Evolutionary conservation across 2,113 vertebrate species (phyloP).

Genomic region (Coturnix japonica): DNA sequence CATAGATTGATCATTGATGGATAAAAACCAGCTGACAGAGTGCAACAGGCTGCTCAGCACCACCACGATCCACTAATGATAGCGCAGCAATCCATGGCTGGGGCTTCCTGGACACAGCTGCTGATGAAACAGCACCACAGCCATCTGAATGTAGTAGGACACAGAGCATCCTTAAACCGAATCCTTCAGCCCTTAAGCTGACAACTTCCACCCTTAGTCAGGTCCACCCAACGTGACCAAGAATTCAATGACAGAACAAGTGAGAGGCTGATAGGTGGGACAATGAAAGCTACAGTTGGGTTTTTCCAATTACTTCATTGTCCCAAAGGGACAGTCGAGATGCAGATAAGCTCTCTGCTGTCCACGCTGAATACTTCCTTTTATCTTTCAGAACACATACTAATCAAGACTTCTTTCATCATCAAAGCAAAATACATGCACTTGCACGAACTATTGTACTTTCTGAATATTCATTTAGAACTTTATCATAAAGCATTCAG

Average conservation of each 20-base stretch:
- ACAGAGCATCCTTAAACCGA: background rate
- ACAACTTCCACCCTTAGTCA: background rate
- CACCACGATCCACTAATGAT: background rate
- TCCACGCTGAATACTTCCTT: background rate
- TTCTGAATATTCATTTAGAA: background rate
- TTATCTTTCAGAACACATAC: background rate
- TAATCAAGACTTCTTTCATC: background rate
- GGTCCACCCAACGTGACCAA: background rate
- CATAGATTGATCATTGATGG: background rate
- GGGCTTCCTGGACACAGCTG: background rate
- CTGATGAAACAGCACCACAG: background rate
- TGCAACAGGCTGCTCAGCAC: background rate
- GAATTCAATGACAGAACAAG: background rate
- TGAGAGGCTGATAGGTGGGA: background rate
- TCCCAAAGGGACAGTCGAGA: background rate
- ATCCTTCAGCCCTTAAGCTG: background rate
- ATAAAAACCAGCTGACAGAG: background rate
- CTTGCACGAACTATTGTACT: background rate
- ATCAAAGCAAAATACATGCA: background rate
- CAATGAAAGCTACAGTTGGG: background rate
- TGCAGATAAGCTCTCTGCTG: background rate
- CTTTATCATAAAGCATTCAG: background rate
- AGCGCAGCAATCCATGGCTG: background rate
- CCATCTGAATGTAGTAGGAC: background rate
- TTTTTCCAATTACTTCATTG: background rate